Conservation (phyloP, 2,797 vertebrate species). For the Thaleichthys pacificus region DNA sequence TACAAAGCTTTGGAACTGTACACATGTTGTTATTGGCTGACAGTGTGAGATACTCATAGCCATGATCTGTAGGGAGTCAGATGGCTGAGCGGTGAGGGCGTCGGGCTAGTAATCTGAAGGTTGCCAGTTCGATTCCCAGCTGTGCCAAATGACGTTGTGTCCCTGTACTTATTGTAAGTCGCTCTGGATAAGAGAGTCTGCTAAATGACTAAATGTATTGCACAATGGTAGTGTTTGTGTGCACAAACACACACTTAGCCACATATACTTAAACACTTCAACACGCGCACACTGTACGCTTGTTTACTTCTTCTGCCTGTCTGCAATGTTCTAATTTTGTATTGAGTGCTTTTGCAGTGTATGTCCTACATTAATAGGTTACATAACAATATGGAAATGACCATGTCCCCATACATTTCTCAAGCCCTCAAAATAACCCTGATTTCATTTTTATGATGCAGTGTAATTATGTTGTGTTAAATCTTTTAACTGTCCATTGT, state of each 20-base stretch:
- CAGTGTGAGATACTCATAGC: conserved; percentile 28
- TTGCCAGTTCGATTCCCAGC: no score
- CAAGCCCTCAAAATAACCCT: background rate
- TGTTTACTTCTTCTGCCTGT: background rate
- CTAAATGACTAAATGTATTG: no score
- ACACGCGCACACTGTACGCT: background rate
- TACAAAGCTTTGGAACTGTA: conserved; percentile 42
- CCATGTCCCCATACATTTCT: background rate
- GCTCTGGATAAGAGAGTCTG: no score
- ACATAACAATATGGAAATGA: background rate
- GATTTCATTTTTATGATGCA: background rate
- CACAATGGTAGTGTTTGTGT: conserved; percentile 31
- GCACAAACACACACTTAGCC: background rate
- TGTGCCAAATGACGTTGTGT: no score
- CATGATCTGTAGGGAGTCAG: no score
- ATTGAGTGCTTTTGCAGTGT: background rate
- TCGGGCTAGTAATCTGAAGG: no score
- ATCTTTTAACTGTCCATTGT: background rate
- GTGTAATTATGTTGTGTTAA: background rate
- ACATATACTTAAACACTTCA: background rate
- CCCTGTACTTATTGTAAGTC: no score
- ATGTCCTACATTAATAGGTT: background rate
- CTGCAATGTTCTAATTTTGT: background rate
- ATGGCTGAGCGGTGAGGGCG: no score
- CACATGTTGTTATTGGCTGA: conserved; percentile 48